Evolutionary conservation across 2,113 vertebrate genomes (phyloP).

Genomic region (Dicaeum eximium): DNA sequence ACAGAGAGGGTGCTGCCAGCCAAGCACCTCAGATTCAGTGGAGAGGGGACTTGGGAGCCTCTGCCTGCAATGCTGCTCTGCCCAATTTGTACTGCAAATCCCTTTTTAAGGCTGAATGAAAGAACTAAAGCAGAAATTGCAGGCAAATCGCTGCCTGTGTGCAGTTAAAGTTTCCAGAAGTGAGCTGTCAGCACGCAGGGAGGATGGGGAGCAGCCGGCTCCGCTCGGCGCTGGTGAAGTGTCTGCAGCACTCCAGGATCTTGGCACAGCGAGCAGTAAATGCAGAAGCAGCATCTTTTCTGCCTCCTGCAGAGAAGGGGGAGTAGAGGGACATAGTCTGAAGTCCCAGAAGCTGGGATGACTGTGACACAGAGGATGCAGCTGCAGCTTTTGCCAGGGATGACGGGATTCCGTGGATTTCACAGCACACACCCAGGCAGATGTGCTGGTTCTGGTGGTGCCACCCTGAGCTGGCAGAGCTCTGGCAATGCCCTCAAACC

Average conservation of each 20-base stretch:
- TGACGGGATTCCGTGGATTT: not conserved
- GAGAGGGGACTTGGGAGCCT: not conserved
- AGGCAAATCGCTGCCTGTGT: not conserved
- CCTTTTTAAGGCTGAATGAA: not conserved
- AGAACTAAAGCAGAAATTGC: not conserved
- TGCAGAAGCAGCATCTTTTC: slow-evolving; percentile 21
- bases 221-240: not conserved
- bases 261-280: not conserved
- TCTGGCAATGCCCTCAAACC: not conserved
- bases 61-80: not conserved
- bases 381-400: not conserved
- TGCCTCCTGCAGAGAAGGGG: not conserved
- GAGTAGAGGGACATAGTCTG: not conserved
- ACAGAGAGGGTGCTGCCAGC: not conserved
- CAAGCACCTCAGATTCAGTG: rapidly evolving
- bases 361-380: not conserved
- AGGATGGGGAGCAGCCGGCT: slow-evolving; percentile 2
- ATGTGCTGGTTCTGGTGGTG: not conserved
- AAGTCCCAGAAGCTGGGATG: slow-evolving; percentile 4
- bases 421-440: not conserved
- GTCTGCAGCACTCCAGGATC: not conserved
- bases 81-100: not conserved
- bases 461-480: not conserved
- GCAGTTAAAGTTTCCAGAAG: not conserved
- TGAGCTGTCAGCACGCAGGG: not conserved